Evolutionary conservation across 2,888 invertebrate species (phyloP).

Genomic region (Tortricodes alternella): DNA sequence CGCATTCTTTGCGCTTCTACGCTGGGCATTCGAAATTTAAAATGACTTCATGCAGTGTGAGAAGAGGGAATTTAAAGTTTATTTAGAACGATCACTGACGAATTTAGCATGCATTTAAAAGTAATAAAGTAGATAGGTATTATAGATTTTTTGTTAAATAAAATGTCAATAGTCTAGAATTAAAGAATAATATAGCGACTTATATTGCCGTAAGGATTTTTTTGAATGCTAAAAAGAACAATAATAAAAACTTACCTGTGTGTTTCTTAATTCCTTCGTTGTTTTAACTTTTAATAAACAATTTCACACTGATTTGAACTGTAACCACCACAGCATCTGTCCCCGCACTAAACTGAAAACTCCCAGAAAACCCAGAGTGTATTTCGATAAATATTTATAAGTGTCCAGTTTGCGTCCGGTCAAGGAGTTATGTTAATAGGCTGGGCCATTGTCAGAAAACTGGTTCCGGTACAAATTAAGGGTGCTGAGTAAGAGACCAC

Average conservation of each 20-base stretch:
- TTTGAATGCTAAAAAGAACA: background rate
- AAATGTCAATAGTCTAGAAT: no score
- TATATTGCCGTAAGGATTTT: no score
- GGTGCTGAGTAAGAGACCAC: constrained; percentile 61
- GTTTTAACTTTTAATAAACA: background rate
- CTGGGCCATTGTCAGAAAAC: constrained; percentile 68
- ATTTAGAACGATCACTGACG: background rate
- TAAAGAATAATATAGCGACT: no score
- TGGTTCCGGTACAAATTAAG: constrained; percentile 74
- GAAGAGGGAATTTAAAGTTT: background rate
- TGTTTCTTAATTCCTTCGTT: background rate
- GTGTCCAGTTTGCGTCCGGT: constrained; percentile 66
- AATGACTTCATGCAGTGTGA: constrained; percentile 11
- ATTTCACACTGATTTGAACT: constrained; percentile 3
- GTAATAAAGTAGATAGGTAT: background rate
- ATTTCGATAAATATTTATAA: constrained; percentile 75
- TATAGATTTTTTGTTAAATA: background rate
- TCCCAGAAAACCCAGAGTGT: constrained; percentile 45
- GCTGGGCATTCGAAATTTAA: constrained; percentile 19
- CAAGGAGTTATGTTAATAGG: constrained; percentile 81
- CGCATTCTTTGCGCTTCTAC: constrained; percentile 26
- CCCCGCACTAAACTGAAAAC: constrained; percentile 55
- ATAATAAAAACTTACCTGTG: constrained; percentile 1
- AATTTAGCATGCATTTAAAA: background rate
- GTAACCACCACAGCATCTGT: constrained; percentile 45